Evolutionary conservation across 2,888 invertebrate species (phyloP).

Genomic region (Tinea trinotella): DNA sequence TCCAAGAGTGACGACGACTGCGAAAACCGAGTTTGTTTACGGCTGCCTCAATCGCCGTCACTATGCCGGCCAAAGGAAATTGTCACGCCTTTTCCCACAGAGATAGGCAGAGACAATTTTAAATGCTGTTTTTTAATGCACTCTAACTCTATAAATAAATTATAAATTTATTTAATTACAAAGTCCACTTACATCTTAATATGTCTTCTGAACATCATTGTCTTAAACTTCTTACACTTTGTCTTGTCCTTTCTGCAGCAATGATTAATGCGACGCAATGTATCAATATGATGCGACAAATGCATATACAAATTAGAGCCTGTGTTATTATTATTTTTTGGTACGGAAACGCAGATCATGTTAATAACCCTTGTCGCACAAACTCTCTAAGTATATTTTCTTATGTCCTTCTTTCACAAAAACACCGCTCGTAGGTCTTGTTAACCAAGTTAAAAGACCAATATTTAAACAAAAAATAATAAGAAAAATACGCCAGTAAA

Average conservation of each 20-base stretch:
- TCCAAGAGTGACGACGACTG: too few relatives aligned
- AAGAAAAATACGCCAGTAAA: background rate
- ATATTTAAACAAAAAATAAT: slow-evolving; percentile 23
- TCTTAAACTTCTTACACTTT: slow-evolving; percentile 46
- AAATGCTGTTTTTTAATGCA: too few relatives aligned
- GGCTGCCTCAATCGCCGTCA: too few relatives aligned
- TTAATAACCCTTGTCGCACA: slow-evolving; percentile 28
- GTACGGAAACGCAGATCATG: slow-evolving; percentile 49
- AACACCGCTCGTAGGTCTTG: slow-evolving; percentile 35
- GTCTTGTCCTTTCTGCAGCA: slow-evolving; percentile 48
- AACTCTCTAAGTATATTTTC: background rate
- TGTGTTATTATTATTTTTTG: slow-evolving; percentile 35
- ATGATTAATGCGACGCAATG: slow-evolving; percentile 40
- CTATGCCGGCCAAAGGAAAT: too few relatives aligned
- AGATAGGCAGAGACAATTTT: too few relatives aligned
- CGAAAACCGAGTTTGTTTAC: too few relatives aligned
- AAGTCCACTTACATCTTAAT: slow-evolving; percentile 63
- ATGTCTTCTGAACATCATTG: slow-evolving; percentile 43
- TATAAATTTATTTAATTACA: too few relatives aligned
- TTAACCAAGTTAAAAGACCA: slow-evolving; percentile 43
- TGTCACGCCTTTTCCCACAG: too few relatives aligned
- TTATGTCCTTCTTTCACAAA: slow-evolving; percentile 5
- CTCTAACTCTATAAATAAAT: too few relatives aligned
- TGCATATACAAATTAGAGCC: slow-evolving; percentile 28
- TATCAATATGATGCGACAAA: slow-evolving; percentile 32